These are phyloP conservation scores for Ephestia elutella DNA, from an alignment of 1,140 invertebrate species.

Conservation along the genomic window DNA sequence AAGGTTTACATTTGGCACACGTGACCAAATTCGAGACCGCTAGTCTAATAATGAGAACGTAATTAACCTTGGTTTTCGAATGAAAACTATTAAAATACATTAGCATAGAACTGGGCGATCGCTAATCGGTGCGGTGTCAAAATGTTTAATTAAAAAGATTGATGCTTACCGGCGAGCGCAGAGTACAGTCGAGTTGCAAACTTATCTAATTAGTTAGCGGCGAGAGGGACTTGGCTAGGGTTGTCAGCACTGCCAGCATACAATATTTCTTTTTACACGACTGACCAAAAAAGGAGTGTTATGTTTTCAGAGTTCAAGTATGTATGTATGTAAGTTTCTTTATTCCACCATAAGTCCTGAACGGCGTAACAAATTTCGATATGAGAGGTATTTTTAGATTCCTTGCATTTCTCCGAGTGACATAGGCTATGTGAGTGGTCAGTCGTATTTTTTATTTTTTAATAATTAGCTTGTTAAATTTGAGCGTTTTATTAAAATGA, in stretches of 20 bases:
- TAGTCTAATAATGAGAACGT: not conserved
- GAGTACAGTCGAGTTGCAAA: constrained; percentile 72
- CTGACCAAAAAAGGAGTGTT: too few species aligned
- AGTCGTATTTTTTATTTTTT: too few species aligned
- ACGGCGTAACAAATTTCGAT: too few species aligned
- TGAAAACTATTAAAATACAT: constrained; percentile 36
- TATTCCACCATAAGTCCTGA: too few species aligned
- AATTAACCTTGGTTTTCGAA: constrained; percentile 28
- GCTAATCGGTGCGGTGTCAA: constrained; percentile 69
- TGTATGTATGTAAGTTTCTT: too few species aligned
- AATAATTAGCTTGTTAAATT: too few species aligned
- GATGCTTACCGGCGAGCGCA: constrained; percentile 68
- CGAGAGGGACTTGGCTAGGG: constrained; percentile 19
- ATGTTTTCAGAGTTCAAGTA: too few species aligned
- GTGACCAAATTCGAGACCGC: not conserved
- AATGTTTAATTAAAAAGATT: constrained; percentile 75
- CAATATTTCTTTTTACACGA: too few species aligned
- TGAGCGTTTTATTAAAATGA: too few species aligned
- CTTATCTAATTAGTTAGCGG: constrained; percentile 72
- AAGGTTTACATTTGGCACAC: not conserved
- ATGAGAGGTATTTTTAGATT: too few species aligned
- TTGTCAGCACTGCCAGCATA: not conserved
- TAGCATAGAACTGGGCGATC: constrained; percentile 58
- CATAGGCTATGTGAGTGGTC: too few species aligned
- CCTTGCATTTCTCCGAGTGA: too few species aligned